Base-by-base conservation (phyloP, 2,888 invertebrate species). In the Zelleria hepariella region DNA sequence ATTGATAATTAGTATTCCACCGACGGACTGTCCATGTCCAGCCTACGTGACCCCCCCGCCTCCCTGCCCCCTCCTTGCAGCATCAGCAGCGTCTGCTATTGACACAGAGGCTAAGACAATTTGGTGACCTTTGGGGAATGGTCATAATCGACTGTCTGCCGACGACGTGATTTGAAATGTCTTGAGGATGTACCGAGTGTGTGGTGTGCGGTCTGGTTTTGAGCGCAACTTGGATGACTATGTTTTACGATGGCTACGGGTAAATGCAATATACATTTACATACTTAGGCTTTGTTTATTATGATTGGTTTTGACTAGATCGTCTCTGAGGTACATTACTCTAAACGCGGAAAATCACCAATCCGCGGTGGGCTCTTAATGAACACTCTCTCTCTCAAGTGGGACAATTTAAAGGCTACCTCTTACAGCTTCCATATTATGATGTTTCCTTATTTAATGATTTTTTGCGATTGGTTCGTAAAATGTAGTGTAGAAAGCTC, bases 1-100 rank as follows among this genome's bases (percentile, higher is more conserved):
- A 82, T 83, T 82, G 81, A 80, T 81, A 84, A 86, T 86, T 83
- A 83, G 84, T 82, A 85, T 85, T 79, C 85, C 69, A 71, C 62
- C 61, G 63, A 66, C 71, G 71, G 58, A 65, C 66, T 75, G 78
- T 76, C 78, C 81, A 63, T 59, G 60, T 48, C 32, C 58, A 60
- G 83, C 82, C 82, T 82, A 82, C 82, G 81, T 82, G 81, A 67
- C 60, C 62, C 47, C 18, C 27, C 23, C 56, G 18, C 26, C 54
- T n/a, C n/a, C n/a, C 18, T 7, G 57, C 32, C 47, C 25, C 42
- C 55, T 27, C 15, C n/a, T 32, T 52, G 74, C 78, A 72, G 78
- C 77, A 75, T 78, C 80, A 68, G 71, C 69, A 67, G 64, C 72
- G 78, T 72, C 75, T 75, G 74, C 64, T 75, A 76, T 76, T 79